These are phyloP conservation scores for Tiliacea citrago DNA, from an alignment of 2,888 invertebrate genomes.

Conservation along the genomic window DNA sequence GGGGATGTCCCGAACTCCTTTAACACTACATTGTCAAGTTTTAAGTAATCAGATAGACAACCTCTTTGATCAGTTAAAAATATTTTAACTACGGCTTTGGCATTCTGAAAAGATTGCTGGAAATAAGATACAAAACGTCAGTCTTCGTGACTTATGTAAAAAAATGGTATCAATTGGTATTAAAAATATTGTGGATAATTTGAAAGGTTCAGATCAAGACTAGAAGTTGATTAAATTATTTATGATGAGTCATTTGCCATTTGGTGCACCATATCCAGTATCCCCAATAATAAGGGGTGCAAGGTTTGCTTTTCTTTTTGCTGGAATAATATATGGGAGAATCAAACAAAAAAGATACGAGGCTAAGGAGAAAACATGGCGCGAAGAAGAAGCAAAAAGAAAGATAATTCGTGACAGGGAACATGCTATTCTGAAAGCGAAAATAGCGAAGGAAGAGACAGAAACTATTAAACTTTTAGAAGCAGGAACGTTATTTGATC, in stretches of 20 bases:
- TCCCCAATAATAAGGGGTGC: slow-evolving; percentile 84
- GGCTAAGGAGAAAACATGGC: slow-evolving; percentile 72
- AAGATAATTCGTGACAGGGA: slow-evolving; percentile 80
- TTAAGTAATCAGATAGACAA: slow-evolving; percentile 71
- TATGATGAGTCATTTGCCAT: slow-evolving; percentile 69
- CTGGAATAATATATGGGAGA: slow-evolving; percentile 82
- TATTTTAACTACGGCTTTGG: slow-evolving; percentile 17
- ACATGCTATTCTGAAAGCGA: slow-evolving; percentile 74
- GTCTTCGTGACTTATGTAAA: neutral
- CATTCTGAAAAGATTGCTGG: slow-evolving; percentile 3
- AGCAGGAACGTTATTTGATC: slow-evolving; percentile 79
- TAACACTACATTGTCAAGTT: slow-evolving; percentile 28
- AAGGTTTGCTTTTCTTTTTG: slow-evolving; percentile 79
- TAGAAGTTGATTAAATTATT: neutral
- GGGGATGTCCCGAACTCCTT: slow-evolving; percentile 66
- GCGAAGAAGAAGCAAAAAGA: slow-evolving; percentile 77
- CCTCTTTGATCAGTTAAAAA: slow-evolving; percentile 68
- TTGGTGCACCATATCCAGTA: slow-evolving; percentile 81
- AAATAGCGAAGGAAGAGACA: slow-evolving; percentile 79
- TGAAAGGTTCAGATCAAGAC: neutral
- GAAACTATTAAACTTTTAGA: slow-evolving; percentile 77
- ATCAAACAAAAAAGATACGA: slow-evolving; percentile 79
- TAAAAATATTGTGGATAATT: neutral
- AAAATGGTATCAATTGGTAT: neutral
- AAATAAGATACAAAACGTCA: neutral